Percentiles rank a stretch among this genome's conserved stretches.
These are phyloP conservation scores for Desmophyllum pertusum DNA, from an alignment of 92 coral and sea anemone genomes.

Conservation along the genomic window DNA sequence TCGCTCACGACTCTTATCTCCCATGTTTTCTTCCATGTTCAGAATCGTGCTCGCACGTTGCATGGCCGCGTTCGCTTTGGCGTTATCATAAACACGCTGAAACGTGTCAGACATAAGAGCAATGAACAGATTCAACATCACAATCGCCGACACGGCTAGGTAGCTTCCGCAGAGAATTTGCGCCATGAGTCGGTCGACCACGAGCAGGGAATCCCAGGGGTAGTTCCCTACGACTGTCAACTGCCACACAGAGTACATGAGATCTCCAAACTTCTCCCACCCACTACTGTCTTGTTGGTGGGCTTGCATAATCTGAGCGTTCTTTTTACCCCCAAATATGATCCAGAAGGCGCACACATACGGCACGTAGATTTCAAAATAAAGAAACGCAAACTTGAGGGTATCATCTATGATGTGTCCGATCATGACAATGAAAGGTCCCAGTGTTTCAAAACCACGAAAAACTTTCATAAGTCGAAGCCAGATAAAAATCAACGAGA, in stretches of 20 bases:
- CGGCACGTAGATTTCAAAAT: conserved; percentile 85
- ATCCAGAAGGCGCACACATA: conserved; percentile 99
- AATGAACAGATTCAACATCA: conserved; percentile 90
- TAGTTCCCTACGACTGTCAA: conserved; percentile 93
- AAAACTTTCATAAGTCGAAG: conserved; percentile 94
- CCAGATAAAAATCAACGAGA: conserved; percentile 93
- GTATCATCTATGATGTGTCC: conserved; percentile 95
- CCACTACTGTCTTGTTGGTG: conserved; percentile 69
- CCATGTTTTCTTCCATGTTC: conserved; percentile 85
- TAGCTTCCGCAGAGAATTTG: conserved; percentile 94
- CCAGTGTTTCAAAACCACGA: conserved; percentile 84
- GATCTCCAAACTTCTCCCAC: conserved; percentile 81
- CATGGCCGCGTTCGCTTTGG: conserved; percentile 97
- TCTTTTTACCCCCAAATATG: conserved; percentile 85
- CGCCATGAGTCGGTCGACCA: conserved; percentile 93
- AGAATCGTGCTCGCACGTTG: conserved; percentile 92
- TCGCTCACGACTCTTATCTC: conserved; percentile 63
- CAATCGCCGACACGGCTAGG: conserved; percentile 91
- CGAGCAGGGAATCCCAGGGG: conserved; percentile 92
- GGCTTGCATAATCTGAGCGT: conserved; percentile 71
- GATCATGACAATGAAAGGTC: conserved; percentile 97
- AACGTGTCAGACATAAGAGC: conserved; percentile 99
- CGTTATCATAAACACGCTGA: conserved; percentile 98
- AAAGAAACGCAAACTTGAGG: conserved; percentile 86
- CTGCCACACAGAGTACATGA: conserved; percentile 98